Evolutionary conservation across 2,797 vertebrate genomes (phyloP).

Genomic region (Acanthornis magna): DNA sequence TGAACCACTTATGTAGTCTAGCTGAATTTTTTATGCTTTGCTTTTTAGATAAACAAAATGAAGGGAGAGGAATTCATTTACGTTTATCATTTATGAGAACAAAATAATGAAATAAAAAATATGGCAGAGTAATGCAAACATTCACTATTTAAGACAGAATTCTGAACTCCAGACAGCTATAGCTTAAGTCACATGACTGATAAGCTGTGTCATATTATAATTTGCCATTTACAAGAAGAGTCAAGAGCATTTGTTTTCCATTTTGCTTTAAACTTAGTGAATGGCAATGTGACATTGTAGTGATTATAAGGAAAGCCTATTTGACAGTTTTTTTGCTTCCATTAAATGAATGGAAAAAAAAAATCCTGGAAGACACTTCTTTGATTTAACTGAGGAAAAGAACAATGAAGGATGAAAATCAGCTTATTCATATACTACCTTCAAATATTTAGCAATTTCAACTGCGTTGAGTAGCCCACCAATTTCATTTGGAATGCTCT

Average conservation of each 20-base stretch:
- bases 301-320: not conserved
- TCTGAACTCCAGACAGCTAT: constrained; percentile 41
- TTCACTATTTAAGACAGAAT: constrained; percentile 14
- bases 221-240: not conserved
- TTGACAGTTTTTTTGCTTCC: not conserved
- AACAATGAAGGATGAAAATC: not conserved
- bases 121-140: not conserved
- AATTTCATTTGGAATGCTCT: not conserved
- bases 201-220: not conserved
- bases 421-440: not conserved
- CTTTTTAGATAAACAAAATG: constrained; percentile 9
- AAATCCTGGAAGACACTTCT: not conserved
- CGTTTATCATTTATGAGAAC: not conserved
- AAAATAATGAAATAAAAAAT: not conserved
- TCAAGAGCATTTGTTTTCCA: constrained; percentile 34
- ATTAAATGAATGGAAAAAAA: not conserved
- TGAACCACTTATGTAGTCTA: constrained; percentile 11
- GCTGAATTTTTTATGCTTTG: constrained; percentile 9
- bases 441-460: not conserved
- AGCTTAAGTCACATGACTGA: constrained; percentile 18
- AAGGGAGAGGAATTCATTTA: not conserved
- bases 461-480: not conserved
- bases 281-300: not conserved
- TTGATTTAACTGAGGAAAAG: not conserved
- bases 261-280: constrained; percentile 29